Evolutionary conservation across 2,888 invertebrate species (phyloP), one percentile per base, ranked within the genome.

Genomic region (Bellardia pandia): DNA sequence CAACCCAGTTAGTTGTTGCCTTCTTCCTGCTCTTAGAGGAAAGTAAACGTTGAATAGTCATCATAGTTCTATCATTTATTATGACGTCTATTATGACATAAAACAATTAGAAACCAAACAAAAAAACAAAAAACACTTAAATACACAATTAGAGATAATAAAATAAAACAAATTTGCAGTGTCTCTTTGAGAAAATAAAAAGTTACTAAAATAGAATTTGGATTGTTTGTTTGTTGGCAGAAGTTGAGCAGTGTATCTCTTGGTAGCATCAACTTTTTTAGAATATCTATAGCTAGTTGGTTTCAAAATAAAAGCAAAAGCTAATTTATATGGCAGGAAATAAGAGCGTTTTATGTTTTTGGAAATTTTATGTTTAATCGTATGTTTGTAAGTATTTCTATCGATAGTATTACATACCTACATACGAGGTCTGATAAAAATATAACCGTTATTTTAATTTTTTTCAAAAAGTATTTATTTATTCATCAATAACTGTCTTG

Each of bases 81-180:
- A 56, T 85, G 85, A 85, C 85, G 81, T 87, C 78, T 75, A 37
- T 82, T 60, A 66, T 87, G 78, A 81, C 85, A 85, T 74, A 60
- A 76, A 80, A 72, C 23, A 79, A 85, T 69, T 62, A 71, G 64
- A 80, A 42, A n/a, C 62, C 51, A 71, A 68, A 42, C 1, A 68
- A n/a, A 45, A 48, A 66, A 53, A 16, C 42, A 42, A 37, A 40
- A 16, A 33, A 48, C 30, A 60, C 33, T 42, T 53, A 69, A 74
- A 74, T 37, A 56, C 33, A 72, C 62, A 80, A 42, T 48, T 68
- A 68, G 33, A 48, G 76, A 76, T 82, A 62, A 69, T 62, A 69
- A 75, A 75, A 40, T 48, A 37, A 74, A 66, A 74, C 53, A 68
- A 58, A 68, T 56, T 45, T 56, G 42, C 37, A 51, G 48, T 16